A percentile compares a stretch with the other conserved stretches of the same genome.
Conservation (phyloP, 2,888 invertebrate species). For the Drosophila austrosaltans region DNA sequence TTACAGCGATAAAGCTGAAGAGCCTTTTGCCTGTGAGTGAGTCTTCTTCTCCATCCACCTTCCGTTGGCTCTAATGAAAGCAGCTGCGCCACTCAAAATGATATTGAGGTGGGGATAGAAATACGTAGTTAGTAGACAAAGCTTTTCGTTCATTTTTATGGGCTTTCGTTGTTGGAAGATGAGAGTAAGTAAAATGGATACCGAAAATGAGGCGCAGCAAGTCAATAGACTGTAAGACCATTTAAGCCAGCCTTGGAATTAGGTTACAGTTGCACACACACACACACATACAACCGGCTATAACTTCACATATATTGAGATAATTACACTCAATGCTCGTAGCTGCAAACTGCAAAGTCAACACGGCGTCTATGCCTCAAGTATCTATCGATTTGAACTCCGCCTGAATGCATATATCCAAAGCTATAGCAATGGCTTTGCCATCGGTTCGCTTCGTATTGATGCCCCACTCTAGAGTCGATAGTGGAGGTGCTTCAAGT, state of each 20-base stretch:
- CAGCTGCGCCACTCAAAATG: slow-evolving; percentile 64
- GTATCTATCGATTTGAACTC: slow-evolving; percentile 57
- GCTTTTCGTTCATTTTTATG: slow-evolving; percentile 28
- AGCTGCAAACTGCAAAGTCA: slow-evolving; percentile 63
- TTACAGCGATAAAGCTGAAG: slow-evolving; percentile 77
- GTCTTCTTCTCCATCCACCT: slow-evolving; percentile 9
- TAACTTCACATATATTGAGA: neutral
- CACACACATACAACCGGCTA: neutral
- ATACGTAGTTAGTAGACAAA: slow-evolving; percentile 11
- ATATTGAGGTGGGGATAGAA: slow-evolving; percentile 24
- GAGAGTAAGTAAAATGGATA: slow-evolving; percentile 33
- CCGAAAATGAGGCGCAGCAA: slow-evolving; percentile 52
- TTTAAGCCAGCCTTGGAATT: slow-evolving; percentile 67
- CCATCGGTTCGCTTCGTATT: slow-evolving; percentile 20
- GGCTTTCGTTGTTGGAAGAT: slow-evolving; percentile 42
- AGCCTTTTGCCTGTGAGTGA: slow-evolving; percentile 61
- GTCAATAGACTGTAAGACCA: slow-evolving; percentile 75
- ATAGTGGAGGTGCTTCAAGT: slow-evolving; percentile 40
- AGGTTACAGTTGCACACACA: slow-evolving; percentile 54
- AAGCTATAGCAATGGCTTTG: slow-evolving; percentile 43
- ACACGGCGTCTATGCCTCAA: slow-evolving; percentile 53
- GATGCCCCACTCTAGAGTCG: slow-evolving; percentile 5
- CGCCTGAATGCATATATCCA: slow-evolving; percentile 3
- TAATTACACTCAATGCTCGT: slow-evolving; percentile 51
- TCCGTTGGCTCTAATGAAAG: slow-evolving; percentile 59